Base-by-base conservation (phyloP, 2,113 vertebrate species). In the Aegithalos caudatus region DNA sequence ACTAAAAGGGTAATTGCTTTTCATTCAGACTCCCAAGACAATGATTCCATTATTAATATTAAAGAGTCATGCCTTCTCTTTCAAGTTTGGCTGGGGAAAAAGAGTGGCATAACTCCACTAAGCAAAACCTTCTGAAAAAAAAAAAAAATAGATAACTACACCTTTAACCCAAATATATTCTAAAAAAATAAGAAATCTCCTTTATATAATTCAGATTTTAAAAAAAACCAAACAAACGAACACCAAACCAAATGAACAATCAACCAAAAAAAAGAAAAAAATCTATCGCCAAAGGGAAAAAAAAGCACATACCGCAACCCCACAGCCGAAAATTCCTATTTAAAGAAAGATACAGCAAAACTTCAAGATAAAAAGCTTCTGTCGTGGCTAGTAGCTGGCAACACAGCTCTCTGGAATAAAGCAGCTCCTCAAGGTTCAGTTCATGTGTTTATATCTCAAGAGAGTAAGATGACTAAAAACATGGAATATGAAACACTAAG, bases 1-100 rank as follows among this genome's bases (percentile, higher is more conserved):
- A 85, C 78, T 94, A 90, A 77, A 57, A 80, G 38, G 67, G 50
- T 91, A 91, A 91, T 69, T 95, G 89, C 58, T 91, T 80, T 91
- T 79, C 57, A 91, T 84, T 80, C 56, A 70, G 51, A 27, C 71
- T 97, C 84, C 56, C 58, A 69, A 85, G 87, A 90, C 42, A 85
- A 89, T 28, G 9, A 90, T 54, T 81, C 29, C 38, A 38, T 70
- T 69, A 82, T 83, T 73, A 92, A 93, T 79, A 92, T 58, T 70
- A 58, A 61, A 92, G 81, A 69, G 35, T 61, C 74, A 61, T 22
- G 35, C 42, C 90, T 94, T 62, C 62, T 85, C 66, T 92, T 88
- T 94, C 64, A 90, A 77, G 76, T 90, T 54, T 37, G 50, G n/a
- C 27, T 72, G 8, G 13, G 47, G 71, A 62, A 77, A 79, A 70